Conservation (phyloP, 2,797 vertebrate genomes). For the Sciurus vulgaris region DNA sequence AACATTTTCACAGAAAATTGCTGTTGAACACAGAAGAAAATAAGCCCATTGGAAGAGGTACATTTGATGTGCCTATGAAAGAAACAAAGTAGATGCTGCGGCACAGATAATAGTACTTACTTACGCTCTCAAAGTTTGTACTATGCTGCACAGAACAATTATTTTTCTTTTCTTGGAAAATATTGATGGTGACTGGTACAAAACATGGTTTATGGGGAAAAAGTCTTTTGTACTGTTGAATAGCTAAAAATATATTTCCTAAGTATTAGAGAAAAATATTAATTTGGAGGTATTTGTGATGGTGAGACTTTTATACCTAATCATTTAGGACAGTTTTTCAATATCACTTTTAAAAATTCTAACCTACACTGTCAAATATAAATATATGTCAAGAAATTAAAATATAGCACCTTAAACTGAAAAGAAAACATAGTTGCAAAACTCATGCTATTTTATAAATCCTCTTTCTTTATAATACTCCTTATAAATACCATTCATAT, state of each 20-base stretch:
- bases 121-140: neutral
- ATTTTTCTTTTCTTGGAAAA: conserved; percentile 28
- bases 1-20: conserved; percentile 27
- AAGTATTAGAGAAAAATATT: conserved; percentile 35
- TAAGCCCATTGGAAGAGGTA: neutral
- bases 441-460: conserved; percentile 14
- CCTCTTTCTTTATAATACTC: neutral
- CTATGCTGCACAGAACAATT: neutral
- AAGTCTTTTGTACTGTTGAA: conserved; percentile 10
- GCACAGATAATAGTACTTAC: neutral
- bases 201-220: conserved; percentile 23
- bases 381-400: neutral
- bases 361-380: neutral
- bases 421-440: neutral
- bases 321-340: neutral
- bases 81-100: neutral
- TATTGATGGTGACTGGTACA: neutral
- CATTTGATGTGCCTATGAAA: neutral
- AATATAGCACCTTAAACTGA: neutral
- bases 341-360: neutral
- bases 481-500: neutral
- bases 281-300: neutral
- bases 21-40: neutral
- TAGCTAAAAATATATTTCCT: conserved; percentile 26
- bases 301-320: conserved; percentile 10